Evolutionary conservation across 2,888 invertebrate genomes (phyloP).

Genomic region (Lepidocyrtoides sp.): DNA sequence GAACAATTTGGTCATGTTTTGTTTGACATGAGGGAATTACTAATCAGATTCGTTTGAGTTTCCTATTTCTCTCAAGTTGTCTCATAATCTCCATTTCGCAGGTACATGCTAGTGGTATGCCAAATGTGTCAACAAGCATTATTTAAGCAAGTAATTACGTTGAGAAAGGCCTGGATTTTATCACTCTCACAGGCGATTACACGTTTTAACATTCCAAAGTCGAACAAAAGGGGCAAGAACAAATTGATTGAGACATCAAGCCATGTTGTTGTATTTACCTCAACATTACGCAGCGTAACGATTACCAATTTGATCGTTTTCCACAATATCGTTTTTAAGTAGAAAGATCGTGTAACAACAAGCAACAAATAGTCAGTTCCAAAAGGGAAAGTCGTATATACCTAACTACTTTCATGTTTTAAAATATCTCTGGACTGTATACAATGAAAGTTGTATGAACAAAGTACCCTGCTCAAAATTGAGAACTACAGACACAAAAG

Average conservation of each 20-base stretch:
- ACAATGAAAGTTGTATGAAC: not conserved
- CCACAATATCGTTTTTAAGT: not conserved
- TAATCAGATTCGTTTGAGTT: too few relatives aligned
- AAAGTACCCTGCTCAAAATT: not conserved
- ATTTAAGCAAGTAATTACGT: not conserved
- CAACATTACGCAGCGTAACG: not conserved
- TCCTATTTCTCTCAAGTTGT: too few relatives aligned
- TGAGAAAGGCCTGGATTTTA: not conserved
- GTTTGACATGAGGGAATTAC: too few relatives aligned
- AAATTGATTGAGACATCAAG: slow-evolving; percentile 23
- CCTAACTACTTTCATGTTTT: too few relatives aligned
- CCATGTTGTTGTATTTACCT: not conserved
- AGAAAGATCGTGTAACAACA: not conserved
- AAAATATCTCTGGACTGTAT: not conserved
- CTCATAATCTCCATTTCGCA: not conserved
- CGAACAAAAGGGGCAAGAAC: not conserved
- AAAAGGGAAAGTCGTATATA: not conserved
- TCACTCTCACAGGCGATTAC: slow-evolving; percentile 1
- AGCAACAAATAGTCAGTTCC: slow-evolving; percentile 16
- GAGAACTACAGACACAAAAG: not conserved
- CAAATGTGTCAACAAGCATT: not conserved
- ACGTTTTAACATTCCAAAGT: not conserved
- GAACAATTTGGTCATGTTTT: too few relatives aligned
- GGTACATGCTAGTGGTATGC: not conserved
- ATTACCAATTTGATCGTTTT: not conserved